Evolutionary conservation across 2,113 vertebrate genomes (phyloP), one percentile per base, ranked within the genome.

Genomic region (Pelmatolapia mariae): DNA sequence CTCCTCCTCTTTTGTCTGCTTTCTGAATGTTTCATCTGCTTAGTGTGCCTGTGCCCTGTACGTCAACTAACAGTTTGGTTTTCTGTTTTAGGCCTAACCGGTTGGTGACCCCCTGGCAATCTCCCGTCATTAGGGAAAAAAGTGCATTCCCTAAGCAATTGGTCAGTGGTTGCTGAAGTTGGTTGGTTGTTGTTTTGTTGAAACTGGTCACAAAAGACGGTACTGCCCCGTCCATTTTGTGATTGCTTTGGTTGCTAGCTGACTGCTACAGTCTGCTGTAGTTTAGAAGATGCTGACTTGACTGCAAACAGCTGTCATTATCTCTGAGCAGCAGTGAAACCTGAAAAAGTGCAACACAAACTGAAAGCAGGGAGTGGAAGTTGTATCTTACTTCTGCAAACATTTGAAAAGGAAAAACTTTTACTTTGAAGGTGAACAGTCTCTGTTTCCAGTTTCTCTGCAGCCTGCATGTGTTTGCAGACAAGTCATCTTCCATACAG

Each of bases 21-120:
- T 10, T 73, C 19, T 8, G 12, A 43, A 8, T 16, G 38, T 73
- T 45, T 73, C n/a, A 24, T 71, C 66, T 71, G 22, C 66, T 45
- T 45, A 45, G 19, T 43, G 1, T 24, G 10, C n/a, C 66, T 43
- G 12, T 71, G 66, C 36, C n/a, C 12, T 43, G 7, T 3, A 71
- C 0, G 0, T 43, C 2, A 2, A 71, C 38, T 71, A 40, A 43
- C n/a, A 45, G 12, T 4, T 16, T 71, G 7, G 7, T 24, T 24
- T 19, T 12, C 66, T 71, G 36, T 71, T 71, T 71, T 24, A 1
- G 22, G 12, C n/a, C 36, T 9, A 36, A 38, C 10, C 5, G 2
- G 63, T 40, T 40, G 0, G n/a, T 15, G 1, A 68, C 33, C 1
- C 3, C 19, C 33, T 22, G 10, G 19, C 18, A 63, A 63, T 33